These are phyloP conservation scores for Pristionchus mayeri DNA, from an alignment of 2,888 invertebrate species.

Conservation along the genomic window DNA sequence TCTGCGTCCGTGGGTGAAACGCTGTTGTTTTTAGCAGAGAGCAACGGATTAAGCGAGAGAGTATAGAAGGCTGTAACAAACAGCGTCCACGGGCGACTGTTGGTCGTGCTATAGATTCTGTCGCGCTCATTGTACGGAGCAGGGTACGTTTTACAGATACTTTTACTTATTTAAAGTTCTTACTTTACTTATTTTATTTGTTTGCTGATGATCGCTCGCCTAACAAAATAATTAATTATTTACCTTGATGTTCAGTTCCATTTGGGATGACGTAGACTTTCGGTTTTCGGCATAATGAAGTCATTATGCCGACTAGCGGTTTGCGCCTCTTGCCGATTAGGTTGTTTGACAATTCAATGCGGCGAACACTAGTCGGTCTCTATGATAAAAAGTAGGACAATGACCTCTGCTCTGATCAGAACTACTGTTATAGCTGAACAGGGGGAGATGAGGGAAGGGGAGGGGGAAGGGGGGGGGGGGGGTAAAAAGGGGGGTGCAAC, in stretches of 20 bases:
- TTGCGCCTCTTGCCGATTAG: background rate
- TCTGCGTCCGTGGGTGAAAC: background rate
- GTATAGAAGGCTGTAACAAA: background rate
- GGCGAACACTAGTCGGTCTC: background rate
- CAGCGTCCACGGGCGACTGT: background rate
- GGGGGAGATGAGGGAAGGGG: background rate
- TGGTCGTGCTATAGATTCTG: background rate
- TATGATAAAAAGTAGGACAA: constrained; percentile 29
- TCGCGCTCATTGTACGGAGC: too few species aligned
- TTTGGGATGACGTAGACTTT: too few species aligned
- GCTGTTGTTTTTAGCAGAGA: background rate
- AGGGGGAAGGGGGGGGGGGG: background rate
- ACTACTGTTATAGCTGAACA: background rate
- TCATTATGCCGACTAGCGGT: background rate
- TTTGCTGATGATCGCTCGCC: too few species aligned
- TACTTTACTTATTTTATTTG: too few species aligned
- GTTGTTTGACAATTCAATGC: background rate
- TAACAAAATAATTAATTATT: too few species aligned
- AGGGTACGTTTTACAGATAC: too few species aligned
- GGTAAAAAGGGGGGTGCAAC: background rate
- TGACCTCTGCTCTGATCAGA: background rate
- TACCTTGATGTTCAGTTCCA: too few species aligned
- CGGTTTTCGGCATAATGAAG: too few species aligned
- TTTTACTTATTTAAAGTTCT: too few species aligned
- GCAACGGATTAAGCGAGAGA: background rate